A percentile compares a stretch with the other conserved stretches of the same genome.
Evolutionary conservation across 1,140 invertebrate genomes (phyloP).

Genomic region (Anastrepha obliqua): DNA sequence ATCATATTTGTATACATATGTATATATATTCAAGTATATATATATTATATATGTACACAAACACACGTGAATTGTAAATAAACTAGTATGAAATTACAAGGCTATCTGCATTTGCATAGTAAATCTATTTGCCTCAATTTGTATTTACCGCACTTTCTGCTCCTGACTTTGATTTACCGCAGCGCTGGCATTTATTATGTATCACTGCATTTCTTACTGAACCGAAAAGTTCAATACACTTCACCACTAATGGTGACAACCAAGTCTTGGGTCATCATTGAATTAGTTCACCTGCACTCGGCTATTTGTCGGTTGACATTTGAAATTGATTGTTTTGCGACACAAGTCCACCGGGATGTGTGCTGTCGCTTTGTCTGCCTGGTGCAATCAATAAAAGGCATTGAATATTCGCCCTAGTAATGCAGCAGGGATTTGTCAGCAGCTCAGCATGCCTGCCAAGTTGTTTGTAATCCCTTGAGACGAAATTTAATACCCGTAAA

Average conservation of each 20-base stretch:
- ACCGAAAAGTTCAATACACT: constrained; percentile 22
- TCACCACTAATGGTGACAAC: background rate
- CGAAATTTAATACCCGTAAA: constrained; percentile 15
- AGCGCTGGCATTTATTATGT: background rate
- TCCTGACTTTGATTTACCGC: background rate
- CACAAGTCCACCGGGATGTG: background rate
- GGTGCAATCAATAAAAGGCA: constrained; percentile 14
- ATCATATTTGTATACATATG: too few relatives aligned
- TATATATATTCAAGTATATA: too few relatives aligned
- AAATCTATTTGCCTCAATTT: background rate
- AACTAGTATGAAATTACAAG: too few relatives aligned
- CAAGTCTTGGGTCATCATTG: background rate
- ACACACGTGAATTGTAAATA: too few relatives aligned
- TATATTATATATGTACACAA: too few relatives aligned
- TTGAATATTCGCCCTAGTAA: constrained; percentile 10
- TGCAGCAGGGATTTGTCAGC: constrained; percentile 4
- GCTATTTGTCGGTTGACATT: constrained; percentile 19
- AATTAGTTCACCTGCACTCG: constrained; percentile 33
- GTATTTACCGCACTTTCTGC: background rate
- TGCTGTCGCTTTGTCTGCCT: background rate
- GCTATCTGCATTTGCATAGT: background rate
- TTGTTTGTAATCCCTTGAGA: constrained; percentile 20
- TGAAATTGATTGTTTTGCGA: constrained; percentile 50
- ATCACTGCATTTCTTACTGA: background rate
- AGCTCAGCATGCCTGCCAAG: background rate